Conservation (phyloP, 2,113 vertebrate species). For the Fregetta grallaria region DNA sequence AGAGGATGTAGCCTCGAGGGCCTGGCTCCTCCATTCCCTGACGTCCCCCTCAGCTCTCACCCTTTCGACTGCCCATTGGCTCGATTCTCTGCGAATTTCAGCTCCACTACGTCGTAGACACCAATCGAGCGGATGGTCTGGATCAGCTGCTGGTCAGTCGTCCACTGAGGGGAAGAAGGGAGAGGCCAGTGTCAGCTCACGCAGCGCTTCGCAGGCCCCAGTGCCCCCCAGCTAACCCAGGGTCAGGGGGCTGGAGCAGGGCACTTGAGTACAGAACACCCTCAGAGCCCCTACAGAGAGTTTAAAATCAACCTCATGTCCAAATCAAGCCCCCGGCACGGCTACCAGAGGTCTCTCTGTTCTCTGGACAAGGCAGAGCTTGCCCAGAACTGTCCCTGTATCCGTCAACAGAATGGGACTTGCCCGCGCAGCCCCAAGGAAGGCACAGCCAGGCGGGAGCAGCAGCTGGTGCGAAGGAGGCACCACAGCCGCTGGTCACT, state of each 20-base stretch:
- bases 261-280: background rate
- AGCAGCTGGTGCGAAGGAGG: too few relatives aligned
- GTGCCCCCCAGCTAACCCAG: background rate
- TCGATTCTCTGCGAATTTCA: slow-evolving; percentile 93
- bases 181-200: background rate
- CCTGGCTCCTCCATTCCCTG: background rate
- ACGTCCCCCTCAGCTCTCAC: slow-evolving; percentile 64
- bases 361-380: background rate
- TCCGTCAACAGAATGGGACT: accelerated
- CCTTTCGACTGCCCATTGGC: slow-evolving; percentile 95
- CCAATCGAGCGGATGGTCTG: slow-evolving; percentile 82
- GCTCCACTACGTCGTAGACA: slow-evolving; percentile 86
- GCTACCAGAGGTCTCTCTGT: background rate
- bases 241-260: too few relatives aligned
- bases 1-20: accelerated
- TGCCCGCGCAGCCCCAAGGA: accelerated
- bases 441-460: background rate
- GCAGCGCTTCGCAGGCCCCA: accelerated
- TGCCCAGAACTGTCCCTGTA: too few relatives aligned
- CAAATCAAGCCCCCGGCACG: accelerated
- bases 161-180: slow-evolving; percentile 82
- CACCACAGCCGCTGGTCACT: too few relatives aligned
- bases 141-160: slow-evolving; percentile 88
- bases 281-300: background rate
- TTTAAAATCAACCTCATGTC: background rate